Evolutionary conservation across 2,797 vertebrate genomes (phyloP), one percentile per base, ranked within the genome.

Genomic region (Brachyrhaphis roseni): DNA sequence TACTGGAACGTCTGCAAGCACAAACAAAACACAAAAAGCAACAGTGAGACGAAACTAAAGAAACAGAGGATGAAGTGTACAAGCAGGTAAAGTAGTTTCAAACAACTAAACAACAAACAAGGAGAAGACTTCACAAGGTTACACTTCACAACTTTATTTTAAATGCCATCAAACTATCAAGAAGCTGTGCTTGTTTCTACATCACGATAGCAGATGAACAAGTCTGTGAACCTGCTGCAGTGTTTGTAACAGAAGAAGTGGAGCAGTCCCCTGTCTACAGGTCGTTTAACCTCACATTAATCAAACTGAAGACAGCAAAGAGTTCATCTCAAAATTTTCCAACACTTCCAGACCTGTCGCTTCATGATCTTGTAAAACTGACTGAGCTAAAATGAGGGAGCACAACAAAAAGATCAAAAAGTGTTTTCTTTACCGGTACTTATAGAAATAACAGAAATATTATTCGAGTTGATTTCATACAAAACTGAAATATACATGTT

Each of bases 1-100:
- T 90, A 97, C 97, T 89, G 97, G 96, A 95, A 98, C 97, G 97
- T 99, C 98, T 99, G 95, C 28, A 47, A 0, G 3, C 13, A 34
- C 6, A 5, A 78, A 78, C 4, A 75, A 81, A 57, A 82, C 20
- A 55, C 28, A 59, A 45, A 28, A 28, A 70, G 6, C 23, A 74
- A 82, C 8, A 55, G 51, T 47, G 20, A 41, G 45, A 49, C 12
- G 10, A 12, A 49, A 34, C 55, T 13, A 16, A 46, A 23, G 11
- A 43, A 11, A 70, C 13, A 6, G 43, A 15, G 26, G 12, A 28
- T 45, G 23, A 71, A 15, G 39, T 15, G 11, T 15, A 71, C 1
- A 39, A 41, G 23, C 8, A 15, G 49, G 16, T 8, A 18, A 34
- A 5, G 20, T n/a, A n/a, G n/a, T n/a, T n/a, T 34, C 43, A 34